These are phyloP conservation scores for Nanorana parkeri DNA, from an alignment of 2,113 vertebrate species.

Conservation along the genomic window DNA sequence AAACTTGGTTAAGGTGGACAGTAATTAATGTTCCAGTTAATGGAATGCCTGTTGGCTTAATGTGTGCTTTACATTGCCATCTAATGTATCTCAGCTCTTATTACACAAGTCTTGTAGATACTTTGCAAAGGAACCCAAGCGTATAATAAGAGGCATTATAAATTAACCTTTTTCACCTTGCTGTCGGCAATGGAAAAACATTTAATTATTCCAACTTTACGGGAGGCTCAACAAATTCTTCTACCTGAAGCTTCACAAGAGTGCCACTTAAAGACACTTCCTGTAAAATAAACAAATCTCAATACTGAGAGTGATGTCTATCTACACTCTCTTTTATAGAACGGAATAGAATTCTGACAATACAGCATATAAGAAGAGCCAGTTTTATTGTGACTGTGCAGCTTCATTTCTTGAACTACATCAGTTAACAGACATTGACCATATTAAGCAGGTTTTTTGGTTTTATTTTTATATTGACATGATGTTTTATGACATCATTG, in stretches of 20 bases:
- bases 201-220: constrained; percentile 22
- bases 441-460: too few species aligned
- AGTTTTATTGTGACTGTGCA: too few species aligned
- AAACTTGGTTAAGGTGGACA: constrained; percentile 2
- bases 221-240: background rate
- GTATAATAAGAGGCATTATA: constrained; percentile 48
- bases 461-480: too few species aligned
- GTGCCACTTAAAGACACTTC: too few species aligned
- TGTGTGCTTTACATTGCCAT: constrained; percentile 15
- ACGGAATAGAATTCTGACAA: too few species aligned
- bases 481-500: too few species aligned
- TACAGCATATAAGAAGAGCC: too few species aligned
- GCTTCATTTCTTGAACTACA: too few species aligned
- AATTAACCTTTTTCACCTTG: constrained; percentile 40
- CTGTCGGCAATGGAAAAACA: constrained; percentile 10
- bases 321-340: too few species aligned
- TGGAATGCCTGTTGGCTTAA: constrained; percentile 3
- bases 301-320: too few species aligned
- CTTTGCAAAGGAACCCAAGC: constrained; percentile 36
- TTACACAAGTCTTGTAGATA: constrained; percentile 27
- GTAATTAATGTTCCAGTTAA: constrained; percentile 1
- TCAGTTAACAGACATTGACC: too few species aligned
- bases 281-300: too few species aligned
- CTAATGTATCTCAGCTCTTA: constrained; percentile 30
- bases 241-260: background rate